Evolutionary conservation across 2,113 vertebrate genomes (phyloP), one percentile per base, ranked within the genome.

Genomic region (Tringa solitaria): DNA sequence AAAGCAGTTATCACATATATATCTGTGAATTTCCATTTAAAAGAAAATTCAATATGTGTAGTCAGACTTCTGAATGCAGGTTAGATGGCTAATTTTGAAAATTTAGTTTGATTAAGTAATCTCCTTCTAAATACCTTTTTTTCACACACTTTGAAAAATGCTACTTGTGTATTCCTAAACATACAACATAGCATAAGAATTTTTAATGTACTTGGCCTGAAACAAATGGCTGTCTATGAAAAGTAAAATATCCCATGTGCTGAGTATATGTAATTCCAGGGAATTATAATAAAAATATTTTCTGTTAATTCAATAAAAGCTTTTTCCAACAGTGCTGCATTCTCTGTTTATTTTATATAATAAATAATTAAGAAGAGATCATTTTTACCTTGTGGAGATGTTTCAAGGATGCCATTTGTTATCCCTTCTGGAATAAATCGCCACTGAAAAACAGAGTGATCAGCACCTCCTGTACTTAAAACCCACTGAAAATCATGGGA

Each of bases 371-470:
- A 56, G 67, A 84, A 65, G 61, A 73, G 26, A 33, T 10, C 4
- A 45, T 30, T 35, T 65, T 97, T 97, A 99, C 99, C 99, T 98
- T 99, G 99, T 4, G 98, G 97, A 77, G 99, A 96, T 3, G 98
- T 98, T 97, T 99, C 99, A 93, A 98, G 90, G 39, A 98, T 95
- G 7, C 98, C 99, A n/a, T 99, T 99, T 98, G 99, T 99, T 83
- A 99, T 96, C 8, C 99, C 99, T 95, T 99, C 99, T 4, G 99
- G 99, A 83, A 99, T 98, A 96, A 99, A 99, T 60, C 99, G 98
- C 99, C 99, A 99, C 97, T 99, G 99, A 97, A 99, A 99, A 53
- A 99, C 98, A 0, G 99, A 99, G 75, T 99, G 99, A 97, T 99
- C 99, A 3, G 99, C 99, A 9, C 99, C 99, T 9, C 99, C 99